Evolutionary conservation across 2,113 vertebrate genomes (phyloP), one percentile per base, ranked within the genome.

Genomic region (Silurus meridionalis): DNA sequence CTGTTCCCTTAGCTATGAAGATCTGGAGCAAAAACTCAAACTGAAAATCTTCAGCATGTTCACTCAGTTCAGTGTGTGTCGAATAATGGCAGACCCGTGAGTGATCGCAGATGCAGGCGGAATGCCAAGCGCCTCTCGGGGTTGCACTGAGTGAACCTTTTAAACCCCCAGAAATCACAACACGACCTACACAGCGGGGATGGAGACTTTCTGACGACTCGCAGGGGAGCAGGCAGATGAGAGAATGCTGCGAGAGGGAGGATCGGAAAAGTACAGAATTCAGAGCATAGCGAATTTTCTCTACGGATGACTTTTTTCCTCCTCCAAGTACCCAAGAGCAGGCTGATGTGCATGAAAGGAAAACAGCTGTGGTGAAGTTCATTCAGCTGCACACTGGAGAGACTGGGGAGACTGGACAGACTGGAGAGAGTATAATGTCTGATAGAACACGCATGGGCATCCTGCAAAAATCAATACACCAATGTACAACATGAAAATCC

Each of bases 151-250:
- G 8, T 81, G 80, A 81, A 64, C 80, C 80, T 50, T 78, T 61
- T n/a, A 82, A 82, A 64, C 48, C 48, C 72, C 37, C n/a, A 52
- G 23, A 77, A 84, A 60, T 61, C 55, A 61, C 28, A 72, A 25
- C 46, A 77, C 48, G 48, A 52, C n/a, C 23, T 25, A 50, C 77
- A 69, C 21, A 71, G 53, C 15, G 0, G 37, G 64, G 61, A 5
- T 78, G 83, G 74, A 85, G 78, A 78, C 46, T 84, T 46, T 78
- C 52, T n/a, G 64, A 60, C 8, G 11, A 55, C 52, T 77, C 21
- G 25, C 17, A 74, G 46, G 28, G 25, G 71, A 83, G 25, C 23
- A n/a, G 48, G 5, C 17, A 64, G 58, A 64, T 52, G 2, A 52
- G 3, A 66, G 28, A 75, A 19, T 64, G 79, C 67, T 58, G 53